phyloP scores from a whole-genome alignment of 64 coral and sea anemone genomes.

The Montipora capricornis region DNA sequence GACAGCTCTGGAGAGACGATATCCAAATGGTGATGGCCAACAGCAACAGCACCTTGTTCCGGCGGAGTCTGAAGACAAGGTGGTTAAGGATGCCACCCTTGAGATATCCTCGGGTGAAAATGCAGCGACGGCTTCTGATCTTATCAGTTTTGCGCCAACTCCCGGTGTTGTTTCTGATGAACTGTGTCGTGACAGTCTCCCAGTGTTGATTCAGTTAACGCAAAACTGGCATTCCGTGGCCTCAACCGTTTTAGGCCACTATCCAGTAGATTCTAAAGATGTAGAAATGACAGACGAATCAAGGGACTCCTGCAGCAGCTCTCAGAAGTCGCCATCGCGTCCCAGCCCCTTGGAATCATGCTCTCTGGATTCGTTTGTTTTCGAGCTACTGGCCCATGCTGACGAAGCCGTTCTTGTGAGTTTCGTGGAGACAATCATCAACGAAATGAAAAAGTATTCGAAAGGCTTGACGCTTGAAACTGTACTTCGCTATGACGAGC shows the following conservation, averaged over 20 bases:
- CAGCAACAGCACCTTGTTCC: neutral
- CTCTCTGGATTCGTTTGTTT: constrained; percentile 64
- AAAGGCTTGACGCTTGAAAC: constrained; percentile 52
- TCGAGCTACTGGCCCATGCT: constrained; percentile 60
- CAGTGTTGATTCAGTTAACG: constrained; percentile 80
- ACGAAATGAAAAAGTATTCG: constrained; percentile 85
- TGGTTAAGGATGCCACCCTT: neutral
- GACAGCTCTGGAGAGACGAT: constrained; percentile 60
- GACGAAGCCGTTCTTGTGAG: constrained; percentile 80
- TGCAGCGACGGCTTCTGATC: neutral
- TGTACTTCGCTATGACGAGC: constrained; percentile 2
- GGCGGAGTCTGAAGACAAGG: constrained; percentile 5
- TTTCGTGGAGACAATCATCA: constrained; percentile 85
- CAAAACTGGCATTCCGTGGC: constrained; percentile 84
- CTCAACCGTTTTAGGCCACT: constrained; percentile 72
- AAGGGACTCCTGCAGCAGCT: neutral
- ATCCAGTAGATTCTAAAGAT: constrained; percentile 33
- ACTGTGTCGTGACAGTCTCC: constrained; percentile 23
- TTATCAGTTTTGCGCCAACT: neutral
- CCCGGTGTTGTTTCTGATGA: constrained; percentile 1
- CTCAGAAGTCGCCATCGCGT: neutral
- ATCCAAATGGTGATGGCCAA: neutral
- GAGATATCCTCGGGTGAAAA: neutral
- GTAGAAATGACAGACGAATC: constrained; percentile 7
- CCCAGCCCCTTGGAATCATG: constrained; percentile 57